Conservation (phyloP, 2,113 vertebrate species). For the Charadrius vociferus region DNA sequence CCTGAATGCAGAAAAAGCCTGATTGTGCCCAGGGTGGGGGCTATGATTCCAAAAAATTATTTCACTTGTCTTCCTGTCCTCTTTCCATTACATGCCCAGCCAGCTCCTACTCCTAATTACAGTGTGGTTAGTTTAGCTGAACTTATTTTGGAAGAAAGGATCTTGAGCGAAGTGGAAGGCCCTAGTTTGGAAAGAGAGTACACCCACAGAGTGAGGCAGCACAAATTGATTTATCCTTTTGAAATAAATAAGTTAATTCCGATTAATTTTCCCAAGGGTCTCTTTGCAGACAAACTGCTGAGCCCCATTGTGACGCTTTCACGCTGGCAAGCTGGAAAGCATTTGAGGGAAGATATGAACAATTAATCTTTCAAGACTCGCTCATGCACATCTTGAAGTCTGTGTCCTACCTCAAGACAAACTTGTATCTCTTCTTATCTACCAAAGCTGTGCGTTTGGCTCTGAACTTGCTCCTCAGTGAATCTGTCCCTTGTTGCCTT, state of each 20-base stretch:
- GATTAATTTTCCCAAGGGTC: neutral
- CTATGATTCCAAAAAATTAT: neutral
- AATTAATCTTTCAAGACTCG: neutral
- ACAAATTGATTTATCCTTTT: neutral
- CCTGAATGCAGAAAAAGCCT: neutral
- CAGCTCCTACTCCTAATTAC: neutral
- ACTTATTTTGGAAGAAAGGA: neutral
- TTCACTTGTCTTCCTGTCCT: neutral
- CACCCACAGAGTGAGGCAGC: neutral
- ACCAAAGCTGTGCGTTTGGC: neutral
- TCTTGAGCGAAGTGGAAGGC: neutral
- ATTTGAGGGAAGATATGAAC: neutral
- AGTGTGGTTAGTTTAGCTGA: neutral
- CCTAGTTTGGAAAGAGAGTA: neutral
- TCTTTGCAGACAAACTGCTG: neutral
- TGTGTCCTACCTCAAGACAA: neutral
- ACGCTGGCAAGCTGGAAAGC: neutral
- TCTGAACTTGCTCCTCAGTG: neutral
- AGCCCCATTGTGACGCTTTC: neutral
- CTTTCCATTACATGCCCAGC: neutral
- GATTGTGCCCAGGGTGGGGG: rapidly evolving
- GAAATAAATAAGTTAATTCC: neutral
- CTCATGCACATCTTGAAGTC: neutral
- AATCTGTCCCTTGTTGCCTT: neutral
- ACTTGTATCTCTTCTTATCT: neutral